Evolutionary conservation across 2,797 vertebrate species (phyloP), one percentile per base, ranked within the genome.

Genomic region (Craterocephalus amniculus): DNA sequence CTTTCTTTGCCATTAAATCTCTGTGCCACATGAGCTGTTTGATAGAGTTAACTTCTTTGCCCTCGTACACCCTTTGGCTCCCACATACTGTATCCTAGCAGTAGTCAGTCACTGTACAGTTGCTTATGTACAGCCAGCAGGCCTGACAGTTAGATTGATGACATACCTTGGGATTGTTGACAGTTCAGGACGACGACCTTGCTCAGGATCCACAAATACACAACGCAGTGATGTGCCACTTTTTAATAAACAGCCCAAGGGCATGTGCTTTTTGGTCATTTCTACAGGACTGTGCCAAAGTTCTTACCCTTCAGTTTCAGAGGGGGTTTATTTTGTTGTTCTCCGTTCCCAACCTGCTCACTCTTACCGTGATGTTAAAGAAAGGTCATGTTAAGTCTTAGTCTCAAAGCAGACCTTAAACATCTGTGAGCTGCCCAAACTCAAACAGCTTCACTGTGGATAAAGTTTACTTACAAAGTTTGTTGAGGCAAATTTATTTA

Each of bases 61-160:
- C 58, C 57, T 56, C 5, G 9, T 14, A 26, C 52, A 48, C 52
- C 13, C 20, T 43, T 38, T 35, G 9, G 2, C 56, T 60, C 35
- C 12, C 48, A 48, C 54, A 49, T 14, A 26, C 6, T 55, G 14
- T 29, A 54, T 2, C 14, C 14, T 58, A 43, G 45, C 27, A n/a
- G 48, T 40, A 45, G 36, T 62, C 36, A 45, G 60, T 63, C 26
- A 1, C 67, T 62, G 58, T 61, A 52, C 57, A 70, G 78, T 78
- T 81, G 74, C 77, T 77, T 82, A 36, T 64, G 43, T 70, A 43
- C 72, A 59, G 61, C 40, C 62, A 32, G 63, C 71, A 58, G 35
- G 36, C 38, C 62, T 80, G 80, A 79, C 83, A 82, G 79, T 56
- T 35, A 67, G 83, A 86, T 75, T 38, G 74, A 89, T 87, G 85